Evolutionary conservation across 2,797 vertebrate genomes (phyloP).

Genomic region (Capromys pilorides): DNA sequence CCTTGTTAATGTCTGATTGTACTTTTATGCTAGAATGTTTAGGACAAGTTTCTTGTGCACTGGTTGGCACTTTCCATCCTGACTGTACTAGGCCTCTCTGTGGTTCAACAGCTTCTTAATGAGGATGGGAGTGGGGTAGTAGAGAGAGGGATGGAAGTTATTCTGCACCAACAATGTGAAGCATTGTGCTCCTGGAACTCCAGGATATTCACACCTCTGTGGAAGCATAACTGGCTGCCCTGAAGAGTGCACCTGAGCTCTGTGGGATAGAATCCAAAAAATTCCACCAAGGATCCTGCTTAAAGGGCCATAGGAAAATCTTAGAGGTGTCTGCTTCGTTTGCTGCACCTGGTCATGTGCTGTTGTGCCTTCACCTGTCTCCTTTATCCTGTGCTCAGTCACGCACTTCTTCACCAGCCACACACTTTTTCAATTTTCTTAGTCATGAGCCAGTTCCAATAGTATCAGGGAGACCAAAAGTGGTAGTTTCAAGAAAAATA

Average conservation of each 20-base stretch:
- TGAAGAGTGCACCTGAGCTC: conserved; percentile 71
- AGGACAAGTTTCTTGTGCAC: neutral
- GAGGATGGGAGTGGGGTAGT: neutral
- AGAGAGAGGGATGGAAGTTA: conserved; percentile 64
- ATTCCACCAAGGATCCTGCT: conserved; percentile 53
- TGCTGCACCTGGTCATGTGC: neutral
- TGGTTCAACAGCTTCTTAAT: conserved; percentile 54
- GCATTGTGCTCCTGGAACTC: conserved; percentile 67
- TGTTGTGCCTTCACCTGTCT: neutral
- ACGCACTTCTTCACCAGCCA: neutral
- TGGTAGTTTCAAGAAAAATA: neutral
- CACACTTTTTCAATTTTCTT: neutral
- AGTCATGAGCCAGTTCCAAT: neutral
- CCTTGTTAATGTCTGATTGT: neutral
- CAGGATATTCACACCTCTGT: conserved; percentile 72
- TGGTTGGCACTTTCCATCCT: conserved; percentile 40
- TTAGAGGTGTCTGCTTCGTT: neutral
- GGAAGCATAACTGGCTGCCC: conserved; percentile 44
- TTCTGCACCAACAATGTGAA: conserved; percentile 69
- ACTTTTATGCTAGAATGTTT: conserved; percentile 3
- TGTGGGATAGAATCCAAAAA: conserved; percentile 46
- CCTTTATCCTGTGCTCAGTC: neutral
- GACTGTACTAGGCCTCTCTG: neutral
- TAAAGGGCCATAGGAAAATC: conserved; percentile 52
- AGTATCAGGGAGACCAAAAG: conserved; percentile 75